Conservation (phyloP, 1,140 invertebrate species). For the Heliconius nattereri region DNA sequence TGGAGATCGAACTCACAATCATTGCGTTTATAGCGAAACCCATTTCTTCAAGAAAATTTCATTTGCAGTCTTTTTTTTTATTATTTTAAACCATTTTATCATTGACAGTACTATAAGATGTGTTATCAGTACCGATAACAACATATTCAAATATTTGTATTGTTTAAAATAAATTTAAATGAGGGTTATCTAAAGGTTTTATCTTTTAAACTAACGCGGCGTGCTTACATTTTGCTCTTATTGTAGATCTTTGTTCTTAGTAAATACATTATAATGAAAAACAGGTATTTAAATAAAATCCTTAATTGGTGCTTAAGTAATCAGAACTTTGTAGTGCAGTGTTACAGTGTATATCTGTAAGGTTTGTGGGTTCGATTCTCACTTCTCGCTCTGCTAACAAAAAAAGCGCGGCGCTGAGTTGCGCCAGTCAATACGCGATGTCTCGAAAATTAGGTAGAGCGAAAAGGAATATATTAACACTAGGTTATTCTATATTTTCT, state of each 20-base stretch:
- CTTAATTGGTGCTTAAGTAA: not conserved
- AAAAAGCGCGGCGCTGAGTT: not conserved
- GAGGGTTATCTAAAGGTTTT: constrained; percentile 12
- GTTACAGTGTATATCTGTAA: not conserved
- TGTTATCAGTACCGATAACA: constrained; percentile 31
- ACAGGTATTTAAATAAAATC: not conserved
- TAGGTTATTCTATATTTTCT: no score
- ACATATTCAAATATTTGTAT: constrained; percentile 33
- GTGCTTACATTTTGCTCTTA: constrained; percentile 11
- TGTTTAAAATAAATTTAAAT: constrained; percentile 37
- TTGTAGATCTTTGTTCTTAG: not conserved
- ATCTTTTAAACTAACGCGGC: constrained; percentile 25
- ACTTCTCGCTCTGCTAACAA: not conserved
- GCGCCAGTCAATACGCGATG: no score
- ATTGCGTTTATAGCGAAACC: no score
- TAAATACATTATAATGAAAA: not conserved
- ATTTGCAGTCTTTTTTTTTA: no score
- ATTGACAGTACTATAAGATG: constrained; percentile 22
- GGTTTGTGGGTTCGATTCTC: not conserved
- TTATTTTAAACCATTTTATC: not conserved
- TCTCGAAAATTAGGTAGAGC: no score
- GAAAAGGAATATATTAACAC: no score
- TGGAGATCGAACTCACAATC: no score
- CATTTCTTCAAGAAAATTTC: no score
- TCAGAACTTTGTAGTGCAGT: not conserved